Conservation (phyloP, 2,888 invertebrate genomes). For the Rhyacophila evoluta region DNA sequence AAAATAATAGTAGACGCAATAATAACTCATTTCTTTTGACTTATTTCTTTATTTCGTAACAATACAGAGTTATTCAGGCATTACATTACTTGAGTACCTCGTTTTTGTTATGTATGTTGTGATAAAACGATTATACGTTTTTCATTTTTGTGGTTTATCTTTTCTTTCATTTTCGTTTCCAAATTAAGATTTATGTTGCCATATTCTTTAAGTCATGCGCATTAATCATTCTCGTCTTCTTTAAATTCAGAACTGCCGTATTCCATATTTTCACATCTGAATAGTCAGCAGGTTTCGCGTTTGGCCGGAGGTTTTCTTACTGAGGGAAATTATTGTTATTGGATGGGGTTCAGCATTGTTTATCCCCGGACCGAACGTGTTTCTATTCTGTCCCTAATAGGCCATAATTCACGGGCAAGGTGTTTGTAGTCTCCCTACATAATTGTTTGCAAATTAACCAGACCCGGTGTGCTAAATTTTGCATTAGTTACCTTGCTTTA, state of each 20-base stretch:
- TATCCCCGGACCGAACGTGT: not conserved
- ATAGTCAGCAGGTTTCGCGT: not conserved
- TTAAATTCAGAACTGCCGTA: not conserved
- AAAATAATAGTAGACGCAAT: too few relatives aligned
- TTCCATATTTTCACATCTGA: not conserved
- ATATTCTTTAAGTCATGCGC: not conserved
- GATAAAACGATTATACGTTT: not conserved
- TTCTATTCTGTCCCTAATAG: slow-evolving; percentile 7
- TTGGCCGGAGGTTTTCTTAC: not conserved
- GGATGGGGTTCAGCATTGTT: not conserved
- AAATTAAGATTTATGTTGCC: not conserved
- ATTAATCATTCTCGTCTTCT: slow-evolving; percentile 10
- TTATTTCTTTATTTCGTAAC: too few relatives aligned
- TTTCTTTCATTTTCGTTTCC: not conserved
- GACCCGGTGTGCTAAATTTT: not conserved
- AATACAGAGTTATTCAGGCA: too few relatives aligned
- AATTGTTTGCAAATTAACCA: slow-evolving; percentile 22
- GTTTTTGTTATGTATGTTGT: too few relatives aligned
- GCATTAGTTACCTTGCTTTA: not conserved
- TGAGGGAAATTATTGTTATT: not conserved
- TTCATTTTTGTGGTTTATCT: not conserved
- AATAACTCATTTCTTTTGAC: too few relatives aligned
- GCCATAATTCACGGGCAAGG: slow-evolving; percentile 17
- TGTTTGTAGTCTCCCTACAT: not conserved
- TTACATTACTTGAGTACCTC: too few relatives aligned